A percentile compares a stretch with the other conserved stretches of the same genome.
These are phyloP conservation scores for Artibeus jamaicensis DNA, from an alignment of 2,797 vertebrate species.

Conservation along the genomic window DNA sequence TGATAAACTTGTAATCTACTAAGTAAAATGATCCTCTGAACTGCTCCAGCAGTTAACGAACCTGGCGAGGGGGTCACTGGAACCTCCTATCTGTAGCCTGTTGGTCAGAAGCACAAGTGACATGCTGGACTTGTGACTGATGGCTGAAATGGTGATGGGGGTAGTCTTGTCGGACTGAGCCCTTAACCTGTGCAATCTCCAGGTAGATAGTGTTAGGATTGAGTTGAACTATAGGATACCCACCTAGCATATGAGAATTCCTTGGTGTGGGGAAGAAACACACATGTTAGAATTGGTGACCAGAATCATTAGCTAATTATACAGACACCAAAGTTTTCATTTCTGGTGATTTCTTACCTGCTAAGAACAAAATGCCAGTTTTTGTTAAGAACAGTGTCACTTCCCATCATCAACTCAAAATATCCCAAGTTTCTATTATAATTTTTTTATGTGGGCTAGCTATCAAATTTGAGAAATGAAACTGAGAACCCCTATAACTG, in stretches of 20 bases:
- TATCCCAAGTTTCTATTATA: not conserved
- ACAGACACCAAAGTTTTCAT: not conserved
- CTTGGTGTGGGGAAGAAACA: not conserved
- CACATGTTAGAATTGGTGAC: not conserved
- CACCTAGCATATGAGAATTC: not conserved
- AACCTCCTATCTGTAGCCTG: not conserved
- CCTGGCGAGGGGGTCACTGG: not conserved
- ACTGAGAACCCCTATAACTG: not conserved
- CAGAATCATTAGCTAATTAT: not conserved
- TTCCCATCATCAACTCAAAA: not conserved
- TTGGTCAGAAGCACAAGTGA: not conserved
- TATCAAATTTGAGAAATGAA: constrained; percentile 32
- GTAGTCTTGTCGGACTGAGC: not conserved
- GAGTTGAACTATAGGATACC: not conserved
- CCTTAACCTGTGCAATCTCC: not conserved
- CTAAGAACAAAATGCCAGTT: not conserved
- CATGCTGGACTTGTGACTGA: not conserved
- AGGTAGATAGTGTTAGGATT: not conserved
- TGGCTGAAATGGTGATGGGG: not conserved
- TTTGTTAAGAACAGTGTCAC: not conserved
- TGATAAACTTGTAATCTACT: not conserved
- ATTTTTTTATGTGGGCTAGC: not conserved
- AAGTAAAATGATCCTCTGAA: not conserved
- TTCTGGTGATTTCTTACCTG: constrained; percentile 21
- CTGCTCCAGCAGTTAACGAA: not conserved